Conservation (phyloP, 1,140 invertebrate genomes). For the Whitmania pigra region DNA sequence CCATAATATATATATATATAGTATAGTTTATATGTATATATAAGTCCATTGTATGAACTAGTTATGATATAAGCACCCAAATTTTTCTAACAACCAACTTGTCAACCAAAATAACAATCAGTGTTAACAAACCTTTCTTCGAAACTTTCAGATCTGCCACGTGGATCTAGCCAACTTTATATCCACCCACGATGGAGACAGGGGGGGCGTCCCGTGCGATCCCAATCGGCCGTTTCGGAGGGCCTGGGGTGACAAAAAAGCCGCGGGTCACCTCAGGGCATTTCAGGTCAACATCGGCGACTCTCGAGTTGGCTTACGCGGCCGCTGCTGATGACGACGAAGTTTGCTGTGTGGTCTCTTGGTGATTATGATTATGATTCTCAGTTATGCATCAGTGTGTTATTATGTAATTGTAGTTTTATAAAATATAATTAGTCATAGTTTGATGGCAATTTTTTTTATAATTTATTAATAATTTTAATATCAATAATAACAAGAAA, state of each 20-base stretch:
- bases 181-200: not conserved
- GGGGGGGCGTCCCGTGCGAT: not conserved
- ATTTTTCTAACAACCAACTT: no score
- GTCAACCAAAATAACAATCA: no score
- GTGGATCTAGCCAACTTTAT: not conserved
- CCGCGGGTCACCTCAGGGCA: constrained; percentile 7
- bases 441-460: no score
- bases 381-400: no score
- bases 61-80: no score
- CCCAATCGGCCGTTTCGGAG: constrained; percentile 16
- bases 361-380: not conserved
- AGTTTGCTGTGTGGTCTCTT: constrained; percentile 12
- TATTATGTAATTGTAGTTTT: no score
- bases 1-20: no score
- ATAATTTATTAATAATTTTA: no score
- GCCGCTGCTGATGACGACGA: constrained; percentile 17
- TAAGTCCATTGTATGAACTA: no score
- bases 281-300: constrained; percentile 19
- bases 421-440: no score
- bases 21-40: no score
- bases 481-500: no score
- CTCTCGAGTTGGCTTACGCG: not conserved
- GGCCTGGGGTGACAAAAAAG: constrained; percentile 1
- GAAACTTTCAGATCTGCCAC: not conserved
- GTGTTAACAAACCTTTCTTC: not conserved